Evolutionary conservation across 2,888 invertebrate species (phyloP).

Genomic region (Bembecia ichneumoniformis): DNA sequence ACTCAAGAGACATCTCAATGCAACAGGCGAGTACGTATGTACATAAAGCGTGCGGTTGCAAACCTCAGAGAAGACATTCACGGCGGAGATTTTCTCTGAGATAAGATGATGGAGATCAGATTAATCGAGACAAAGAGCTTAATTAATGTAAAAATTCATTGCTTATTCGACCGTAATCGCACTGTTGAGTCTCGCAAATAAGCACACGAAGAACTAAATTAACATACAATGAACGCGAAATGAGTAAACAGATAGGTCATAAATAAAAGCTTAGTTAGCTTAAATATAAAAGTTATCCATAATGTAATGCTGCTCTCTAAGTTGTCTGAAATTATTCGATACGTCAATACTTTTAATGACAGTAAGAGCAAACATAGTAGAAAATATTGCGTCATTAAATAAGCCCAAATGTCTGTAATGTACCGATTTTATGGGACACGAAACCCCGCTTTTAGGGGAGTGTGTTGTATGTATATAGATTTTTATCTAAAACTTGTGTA

Average conservation of each 20-base stretch:
- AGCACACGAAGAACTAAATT: not conserved
- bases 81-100: not conserved
- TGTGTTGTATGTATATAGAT: not conserved
- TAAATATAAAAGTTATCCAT: too few relatives aligned
- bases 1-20: too few relatives aligned
- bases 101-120: not conserved
- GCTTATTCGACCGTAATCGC: not conserved
- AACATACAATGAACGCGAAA: not conserved
- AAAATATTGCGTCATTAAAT: constrained; percentile 38
- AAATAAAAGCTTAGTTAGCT: not conserved
- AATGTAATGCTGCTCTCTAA: not conserved
- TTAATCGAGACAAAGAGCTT: not conserved
- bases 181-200: not conserved
- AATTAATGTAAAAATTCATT: not conserved
- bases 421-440: constrained; percentile 26
- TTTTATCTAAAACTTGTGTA: not conserved
- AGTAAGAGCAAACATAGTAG: constrained; percentile 28
- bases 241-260: not conserved
- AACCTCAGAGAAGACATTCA: not conserved
- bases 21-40: too few relatives aligned
- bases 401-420: constrained; percentile 25
- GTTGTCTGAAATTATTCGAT: constrained; percentile 13
- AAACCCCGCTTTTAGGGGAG: constrained; percentile 8
- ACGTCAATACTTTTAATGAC: constrained; percentile 31
- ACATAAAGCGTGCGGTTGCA: not conserved